Evolutionary conservation across 1,140 invertebrate species (phyloP), one percentile per base, ranked within the genome.

Genomic region (Asbolus verrucosus): DNA sequence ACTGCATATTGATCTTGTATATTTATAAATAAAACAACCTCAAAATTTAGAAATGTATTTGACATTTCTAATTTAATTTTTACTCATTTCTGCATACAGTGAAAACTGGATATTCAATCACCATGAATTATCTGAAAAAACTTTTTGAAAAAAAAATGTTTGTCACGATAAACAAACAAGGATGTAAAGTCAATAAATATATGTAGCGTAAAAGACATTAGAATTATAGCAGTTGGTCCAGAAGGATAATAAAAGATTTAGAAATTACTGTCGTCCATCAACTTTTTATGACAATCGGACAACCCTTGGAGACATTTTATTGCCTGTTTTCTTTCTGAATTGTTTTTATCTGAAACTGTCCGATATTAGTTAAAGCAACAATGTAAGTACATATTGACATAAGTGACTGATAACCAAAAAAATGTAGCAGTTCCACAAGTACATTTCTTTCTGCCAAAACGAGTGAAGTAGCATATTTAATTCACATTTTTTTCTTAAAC

Each of bases 221-320:
- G 33, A 65, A 46, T 43, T 43, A 65, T 65, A 46, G 62, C 13
- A 41, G 33, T 65, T 41, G 33, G 62, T 65, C 38, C 39, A 39
- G 61, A 30, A 63, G 62, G 33, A 43, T 65, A 65, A 65, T 65
- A 65, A 65, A 65, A 65, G 62, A 65, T 65, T 65, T 41, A 65
- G 62, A 65, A 65, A 65, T 65, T n/a, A 65, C 62, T 46, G 41
- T 65, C 36, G 62, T 65, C 62, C 62, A 65, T 65, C 62, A 65
- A 65, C 31, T 46, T 65, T 65, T 65, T 65, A 65, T 65, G 62
- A 30, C 38, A 65, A 65, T 65, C 62, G 62, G 62, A 43, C 62
- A 65, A 43, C 62, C 62, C 62, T 63, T 46, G 38, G 16, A 27
- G 62, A 14, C 27, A 24, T 43, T 65, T 65, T 65, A 65, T 15